Conservation (phyloP, 2,888 invertebrate species). For the Drosophila fungiperda region DNA sequence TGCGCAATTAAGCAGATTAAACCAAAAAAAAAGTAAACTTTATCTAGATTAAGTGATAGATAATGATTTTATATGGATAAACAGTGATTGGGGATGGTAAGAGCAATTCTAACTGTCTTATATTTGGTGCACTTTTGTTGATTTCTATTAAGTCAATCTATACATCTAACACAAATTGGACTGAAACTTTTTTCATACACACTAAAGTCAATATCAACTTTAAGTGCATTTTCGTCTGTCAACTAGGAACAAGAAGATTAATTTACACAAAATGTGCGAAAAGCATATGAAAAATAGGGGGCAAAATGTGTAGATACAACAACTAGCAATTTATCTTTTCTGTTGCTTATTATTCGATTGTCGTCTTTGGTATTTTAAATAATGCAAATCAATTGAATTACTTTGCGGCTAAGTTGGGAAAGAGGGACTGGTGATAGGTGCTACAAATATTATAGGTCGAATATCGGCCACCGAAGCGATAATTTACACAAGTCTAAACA, state of each 20-base stretch:
- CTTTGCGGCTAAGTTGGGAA: not conserved
- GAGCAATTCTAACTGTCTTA: too few species aligned
- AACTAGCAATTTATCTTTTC: conserved; percentile 3
- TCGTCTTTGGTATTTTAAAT: conserved; percentile 33
- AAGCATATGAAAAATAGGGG: conserved; percentile 2
- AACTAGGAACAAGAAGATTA: not conserved
- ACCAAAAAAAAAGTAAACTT: not conserved
- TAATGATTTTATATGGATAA: not conserved
- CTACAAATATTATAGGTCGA: not conserved
- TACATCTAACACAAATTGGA: not conserved
- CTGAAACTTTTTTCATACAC: not conserved
- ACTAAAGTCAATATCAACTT: not conserved
- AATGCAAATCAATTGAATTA: conserved; percentile 32
- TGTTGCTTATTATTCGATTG: conserved; percentile 70
- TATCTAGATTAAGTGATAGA: not conserved
- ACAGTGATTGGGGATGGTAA: not conserved
- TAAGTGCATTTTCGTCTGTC: not conserved
- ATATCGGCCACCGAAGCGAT: not conserved
- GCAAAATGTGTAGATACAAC: not conserved
- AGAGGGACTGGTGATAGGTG: not conserved
- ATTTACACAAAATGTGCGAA: conserved; percentile 21
- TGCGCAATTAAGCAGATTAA: conserved; percentile 36
- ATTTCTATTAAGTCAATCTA: not conserved
- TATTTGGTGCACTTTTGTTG: not conserved
- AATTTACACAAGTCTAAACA: not conserved